These are phyloP conservation scores for Parauchenoglanis ngamensis DNA, from an alignment of 2,797 vertebrate genomes.

Conservation along the genomic window DNA sequence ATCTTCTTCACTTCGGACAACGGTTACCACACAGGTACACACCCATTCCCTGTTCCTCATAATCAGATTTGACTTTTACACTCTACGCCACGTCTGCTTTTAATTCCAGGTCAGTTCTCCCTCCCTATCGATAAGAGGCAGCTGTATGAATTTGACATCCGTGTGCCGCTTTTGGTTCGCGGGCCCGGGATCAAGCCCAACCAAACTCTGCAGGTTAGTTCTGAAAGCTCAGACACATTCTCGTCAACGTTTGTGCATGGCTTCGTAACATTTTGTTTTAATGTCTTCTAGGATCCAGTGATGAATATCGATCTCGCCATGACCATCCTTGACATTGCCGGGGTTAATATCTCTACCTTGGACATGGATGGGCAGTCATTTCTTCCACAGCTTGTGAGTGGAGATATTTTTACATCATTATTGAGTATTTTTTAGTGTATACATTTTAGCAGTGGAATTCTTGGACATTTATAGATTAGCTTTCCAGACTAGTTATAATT, in stretches of 20 bases:
- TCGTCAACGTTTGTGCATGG: neutral
- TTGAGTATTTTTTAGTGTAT: neutral
- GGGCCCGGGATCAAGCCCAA: slow-evolving; percentile 78
- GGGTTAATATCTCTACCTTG: slow-evolving; percentile 67
- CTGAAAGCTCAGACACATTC: neutral
- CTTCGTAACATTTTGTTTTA: neutral
- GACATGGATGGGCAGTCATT: slow-evolving; percentile 80
- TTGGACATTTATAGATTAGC: neutral
- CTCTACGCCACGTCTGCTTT: neutral
- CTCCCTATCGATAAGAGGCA: slow-evolving; percentile 82
- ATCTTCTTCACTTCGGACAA: slow-evolving; percentile 81
- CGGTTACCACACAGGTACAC: slow-evolving; percentile 80
- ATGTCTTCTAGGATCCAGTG: slow-evolving; percentile 69
- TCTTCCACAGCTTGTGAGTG: slow-evolving; percentile 76
- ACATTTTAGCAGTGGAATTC: neutral
- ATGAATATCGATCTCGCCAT: slow-evolving; percentile 79
- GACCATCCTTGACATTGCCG: slow-evolving; percentile 80
- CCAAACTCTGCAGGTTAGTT: slow-evolving; percentile 69
- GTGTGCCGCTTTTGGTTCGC: slow-evolving; percentile 76
- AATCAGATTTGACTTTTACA: neutral
- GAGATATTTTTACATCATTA: neutral
- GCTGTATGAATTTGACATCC: slow-evolving; percentile 82
- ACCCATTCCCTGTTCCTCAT: neutral
- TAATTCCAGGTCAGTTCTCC: slow-evolving; percentile 77
- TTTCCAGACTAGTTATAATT: neutral